Evolutionary conservation across 2,888 invertebrate species (phyloP).

Genomic region (Tridacna crocea): DNA sequence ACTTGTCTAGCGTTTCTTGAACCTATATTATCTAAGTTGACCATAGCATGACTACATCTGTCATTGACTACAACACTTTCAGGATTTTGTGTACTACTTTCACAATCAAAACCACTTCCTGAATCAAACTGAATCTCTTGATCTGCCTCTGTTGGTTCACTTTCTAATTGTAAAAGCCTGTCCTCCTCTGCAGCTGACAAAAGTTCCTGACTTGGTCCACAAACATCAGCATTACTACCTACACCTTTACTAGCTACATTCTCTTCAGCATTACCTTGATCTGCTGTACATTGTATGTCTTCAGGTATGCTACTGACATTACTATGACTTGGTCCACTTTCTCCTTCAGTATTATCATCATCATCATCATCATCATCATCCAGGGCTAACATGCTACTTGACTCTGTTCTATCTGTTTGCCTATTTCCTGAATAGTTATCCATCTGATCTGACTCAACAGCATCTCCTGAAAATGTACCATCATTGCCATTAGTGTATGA

Average conservation of each 20-base stretch:
- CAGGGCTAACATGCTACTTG: conserved; percentile 32
- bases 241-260: background rate
- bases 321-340: background rate
- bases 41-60: background rate
- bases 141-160: conserved; percentile 53
- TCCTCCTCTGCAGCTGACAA: conserved; percentile 26
- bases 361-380: conserved; percentile 19
- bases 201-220: conserved; percentile 3
- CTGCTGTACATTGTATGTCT: background rate
- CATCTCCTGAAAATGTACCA: background rate
- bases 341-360: conserved; percentile 14
- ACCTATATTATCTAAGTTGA: background rate
- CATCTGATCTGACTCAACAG: conserved; percentile 14
- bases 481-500: background rate
- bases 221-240: background rate
- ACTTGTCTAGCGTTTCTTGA: background rate
- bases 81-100: background rate
- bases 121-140: conserved; percentile 29
- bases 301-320: background rate
- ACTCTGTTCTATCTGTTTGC: conserved; percentile 32
- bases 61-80: background rate
- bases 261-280: conserved; percentile 8
- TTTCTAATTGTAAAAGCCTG: background rate
- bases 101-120: background rate
- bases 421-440: background rate